Percentiles rank a stretch among this genome's conserved stretches.
These are phyloP conservation scores for Gymnodraco acuticeps DNA, from an alignment of 2,797 vertebrate species.

Conservation along the genomic window DNA sequence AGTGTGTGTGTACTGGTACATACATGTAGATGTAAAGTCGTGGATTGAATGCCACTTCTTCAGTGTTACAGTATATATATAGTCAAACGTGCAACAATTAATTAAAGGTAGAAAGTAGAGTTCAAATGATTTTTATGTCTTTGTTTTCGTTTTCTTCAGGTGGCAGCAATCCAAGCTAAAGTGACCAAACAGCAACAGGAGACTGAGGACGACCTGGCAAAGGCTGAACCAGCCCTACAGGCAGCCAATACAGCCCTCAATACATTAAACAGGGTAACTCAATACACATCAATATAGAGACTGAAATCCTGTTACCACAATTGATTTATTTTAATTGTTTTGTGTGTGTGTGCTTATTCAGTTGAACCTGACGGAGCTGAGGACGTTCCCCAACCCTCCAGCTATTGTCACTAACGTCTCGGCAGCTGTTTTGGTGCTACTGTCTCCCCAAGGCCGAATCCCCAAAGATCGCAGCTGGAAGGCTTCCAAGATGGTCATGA, in stretches of 20 bases:
- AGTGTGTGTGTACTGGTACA: neutral
- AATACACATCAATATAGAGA: constrained; percentile 6
- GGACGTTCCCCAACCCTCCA: constrained; percentile 85
- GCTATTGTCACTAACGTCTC: constrained; percentile 78
- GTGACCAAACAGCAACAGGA: constrained; percentile 86
- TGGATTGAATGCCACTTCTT: neutral
- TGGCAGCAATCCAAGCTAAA: constrained; percentile 83
- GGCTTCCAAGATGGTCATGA: constrained; percentile 84
- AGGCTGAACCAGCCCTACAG: constrained; percentile 83
- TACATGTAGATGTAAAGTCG: neutral
- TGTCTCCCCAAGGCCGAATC: constrained; percentile 79
- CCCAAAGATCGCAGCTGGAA: constrained; percentile 88
- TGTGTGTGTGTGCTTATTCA: constrained; percentile 53
- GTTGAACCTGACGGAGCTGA: constrained; percentile 86
- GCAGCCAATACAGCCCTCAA: constrained; percentile 83
- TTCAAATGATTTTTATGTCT: neutral
- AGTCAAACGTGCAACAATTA: neutral
- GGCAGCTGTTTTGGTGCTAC: constrained; percentile 79
- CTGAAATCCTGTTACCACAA: neutral
- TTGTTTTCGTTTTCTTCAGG: constrained; percentile 56
- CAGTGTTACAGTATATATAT: too few species aligned
- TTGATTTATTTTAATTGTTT: constrained; percentile 19
- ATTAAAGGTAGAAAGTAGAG: neutral
- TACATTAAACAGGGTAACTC: constrained; percentile 83
- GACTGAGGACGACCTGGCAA: constrained; percentile 84